Evolutionary conservation across 2,113 vertebrate species (phyloP).

Genomic region (Aphelocoma coerulescens): DNA sequence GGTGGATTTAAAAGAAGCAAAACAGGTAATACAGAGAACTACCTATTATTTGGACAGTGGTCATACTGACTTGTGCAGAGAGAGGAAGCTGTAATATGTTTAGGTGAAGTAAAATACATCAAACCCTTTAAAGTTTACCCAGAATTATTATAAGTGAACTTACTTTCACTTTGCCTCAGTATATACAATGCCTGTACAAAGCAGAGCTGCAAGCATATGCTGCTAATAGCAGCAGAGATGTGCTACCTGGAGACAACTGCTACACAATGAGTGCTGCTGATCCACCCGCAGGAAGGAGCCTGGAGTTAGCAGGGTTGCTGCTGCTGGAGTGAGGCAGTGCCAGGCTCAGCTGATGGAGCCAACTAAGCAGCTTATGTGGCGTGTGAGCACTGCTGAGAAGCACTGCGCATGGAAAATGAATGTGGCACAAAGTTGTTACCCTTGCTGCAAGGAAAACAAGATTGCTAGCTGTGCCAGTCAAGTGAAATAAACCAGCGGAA

Average conservation of each 20-base stretch:
- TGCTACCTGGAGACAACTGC: background rate
- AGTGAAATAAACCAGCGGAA: background rate
- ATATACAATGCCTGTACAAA: background rate
- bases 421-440: background rate
- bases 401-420: background rate
- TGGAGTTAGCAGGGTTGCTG: background rate
- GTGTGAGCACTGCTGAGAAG: background rate
- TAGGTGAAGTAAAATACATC: background rate
- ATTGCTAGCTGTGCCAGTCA: background rate
- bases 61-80: background rate
- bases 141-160: background rate
- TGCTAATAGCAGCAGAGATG: background rate
- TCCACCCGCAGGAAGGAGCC: background rate
- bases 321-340: background rate
- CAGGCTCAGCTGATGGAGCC: background rate
- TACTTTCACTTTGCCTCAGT: background rate
- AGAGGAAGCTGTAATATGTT: background rate
- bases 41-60: background rate
- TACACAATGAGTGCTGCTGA: background rate
- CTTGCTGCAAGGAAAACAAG: slow-evolving; percentile 14
- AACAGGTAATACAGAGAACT: background rate
- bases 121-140: background rate
- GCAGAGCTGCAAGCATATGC: background rate
- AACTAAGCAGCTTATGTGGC: background rate
- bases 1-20: background rate